phyloP scores from a whole-genome alignment of 2,888 invertebrate genomes.

The Epirrhoe alternata region DNA sequence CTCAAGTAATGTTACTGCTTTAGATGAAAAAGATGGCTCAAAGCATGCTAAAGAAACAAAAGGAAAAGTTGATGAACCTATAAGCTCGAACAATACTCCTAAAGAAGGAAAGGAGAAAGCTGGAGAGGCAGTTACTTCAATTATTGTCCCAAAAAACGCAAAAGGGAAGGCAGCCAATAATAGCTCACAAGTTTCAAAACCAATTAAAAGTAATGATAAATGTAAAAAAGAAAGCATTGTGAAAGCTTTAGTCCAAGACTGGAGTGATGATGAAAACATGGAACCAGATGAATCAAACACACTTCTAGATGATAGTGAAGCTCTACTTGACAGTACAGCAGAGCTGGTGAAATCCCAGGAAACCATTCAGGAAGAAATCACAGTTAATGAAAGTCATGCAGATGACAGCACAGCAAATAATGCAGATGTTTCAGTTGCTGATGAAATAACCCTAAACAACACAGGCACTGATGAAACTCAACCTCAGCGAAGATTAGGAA shows the following conservation, averaged over 20 bases:
- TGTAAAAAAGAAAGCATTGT: slow-evolving; percentile 67
- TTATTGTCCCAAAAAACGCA: slow-evolving; percentile 14
- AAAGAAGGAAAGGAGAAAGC: slow-evolving; percentile 26
- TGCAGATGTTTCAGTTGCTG: slow-evolving; percentile 57
- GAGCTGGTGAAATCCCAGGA: slow-evolving; percentile 50
- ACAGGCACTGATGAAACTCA: slow-evolving; percentile 66
- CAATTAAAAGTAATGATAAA: slow-evolving; percentile 23
- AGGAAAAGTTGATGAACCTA: slow-evolving; percentile 39
- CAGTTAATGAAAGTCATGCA: slow-evolving; percentile 15
- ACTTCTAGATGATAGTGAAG: slow-evolving; percentile 44
- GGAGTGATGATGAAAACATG: slow-evolving; percentile 75
- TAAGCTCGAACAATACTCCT: slow-evolving; percentile 6
- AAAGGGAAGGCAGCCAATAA: slow-evolving; percentile 26
- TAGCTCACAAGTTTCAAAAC: slow-evolving; percentile 8
- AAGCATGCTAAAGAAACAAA: slow-evolving; percentile 30
- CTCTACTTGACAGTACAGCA: slow-evolving; percentile 44
- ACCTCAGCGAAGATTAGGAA: slow-evolving; percentile 71
- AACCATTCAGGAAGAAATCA: slow-evolving; percentile 32
- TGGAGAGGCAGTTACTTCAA: slow-evolving; percentile 9
- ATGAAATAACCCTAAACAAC: slow-evolving; percentile 54
- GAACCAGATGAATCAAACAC: slow-evolving; percentile 48
- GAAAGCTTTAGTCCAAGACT: slow-evolving; percentile 83
- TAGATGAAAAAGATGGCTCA: slow-evolving; percentile 36
- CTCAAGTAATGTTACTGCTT: slow-evolving; percentile 13
- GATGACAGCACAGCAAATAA: slow-evolving; percentile 42